Base-by-base conservation (phyloP, 1,140 invertebrate species). In the Pachypeltis micranthus region DNA sequence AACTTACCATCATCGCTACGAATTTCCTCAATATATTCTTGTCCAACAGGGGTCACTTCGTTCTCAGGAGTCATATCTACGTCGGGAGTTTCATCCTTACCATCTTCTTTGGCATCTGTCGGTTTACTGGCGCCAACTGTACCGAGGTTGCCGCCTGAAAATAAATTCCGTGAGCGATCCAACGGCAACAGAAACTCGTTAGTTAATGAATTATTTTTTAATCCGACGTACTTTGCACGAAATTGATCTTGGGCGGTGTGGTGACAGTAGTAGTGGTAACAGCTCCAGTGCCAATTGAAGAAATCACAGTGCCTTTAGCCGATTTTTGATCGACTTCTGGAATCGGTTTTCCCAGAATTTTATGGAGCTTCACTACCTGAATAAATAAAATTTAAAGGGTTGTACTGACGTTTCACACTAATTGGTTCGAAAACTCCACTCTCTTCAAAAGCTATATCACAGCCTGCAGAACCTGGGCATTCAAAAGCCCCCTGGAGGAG, bases 11-110 rank as follows among this genome's bases (percentile, higher is more conserved):
- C 91, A 62, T 95, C 93, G 73, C 89, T 94, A 72, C 91, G 91
- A 58, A 96, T 88, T 78, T 97, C 95, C 75, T 98, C 96, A 70
- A 99, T 96, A 74, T 97, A 99, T 74, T 98, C 96, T 74, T 95
- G 90, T 1, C 96, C 93, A 65, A 97, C 91, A n/a, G 93, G 93
- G 72, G 94, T 90, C 66, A 96, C 88, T 74, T 96, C 91, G 70
- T 83, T 85, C 58, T 89, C 90, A 7, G 61, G 44, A 56, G 78
- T 78, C n/a, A 78, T 77, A 2, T 81, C 73, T 12, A 80, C 74
- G 70, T 86, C 72, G 21, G 75, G 69, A 44, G 74, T 66, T 44
- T 75, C 74, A 23, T 76, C 73, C 1, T 62, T 59, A 2, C 14
- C 7, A 28, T 62, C 64, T 25, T 65, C 55, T 27, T 62, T 62